Evolutionary conservation across 2,888 invertebrate genomes (phyloP), one percentile per base, ranked within the genome.

Genomic region (Andrena hattorfiana): DNA sequence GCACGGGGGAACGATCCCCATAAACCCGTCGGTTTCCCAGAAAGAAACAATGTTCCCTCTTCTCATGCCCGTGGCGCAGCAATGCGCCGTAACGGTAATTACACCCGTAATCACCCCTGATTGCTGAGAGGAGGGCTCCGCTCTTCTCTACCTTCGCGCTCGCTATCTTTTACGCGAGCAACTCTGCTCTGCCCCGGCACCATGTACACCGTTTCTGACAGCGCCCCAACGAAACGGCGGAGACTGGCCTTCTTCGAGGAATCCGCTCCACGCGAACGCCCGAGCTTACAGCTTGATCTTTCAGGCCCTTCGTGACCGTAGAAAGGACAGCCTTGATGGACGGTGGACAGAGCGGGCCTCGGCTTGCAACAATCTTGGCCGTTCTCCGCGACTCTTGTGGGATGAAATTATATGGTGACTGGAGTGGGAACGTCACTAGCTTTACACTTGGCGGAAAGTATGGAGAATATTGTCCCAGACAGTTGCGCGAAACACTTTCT

Each of bases 11-110:
- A 84, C 83, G 86, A 88, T 87, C 87, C 87, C 87, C 84, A 86
- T 88, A 88, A 90, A 91, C 81, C 81, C 78, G 82, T 60, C 85
- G 71, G 84, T 91, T 92, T 92, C 92, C 89, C 89, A 91, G 92
- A 92, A 92, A 85, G 88, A 90, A 92, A 91, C 91, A 92, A 91
- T 92, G 88, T 72, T 78, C 74, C 51, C 63, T 60, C 66, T 80
- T 83, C 23, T 23, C 83, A 72, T 78, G 71, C 67, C n/a, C 77
- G 82, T 83, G 83, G 75, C 78, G 77, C 83, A 88, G 90, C 89
- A 90, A 89, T 89, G 87, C 89, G 86, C 86, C 88, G 87, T 91
- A 91, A 91, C 89, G 90, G 85, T 92, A 92, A 92, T 92, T 92
- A 92, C 90, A 88, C 81, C 86, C 85, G 89, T 90, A 91, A 92